Percentiles rank a stretch among this genome's conserved stretches.
These are phyloP conservation scores for Ypsolopha scabrella DNA, from an alignment of 2,888 invertebrate species.

Conservation along the genomic window DNA sequence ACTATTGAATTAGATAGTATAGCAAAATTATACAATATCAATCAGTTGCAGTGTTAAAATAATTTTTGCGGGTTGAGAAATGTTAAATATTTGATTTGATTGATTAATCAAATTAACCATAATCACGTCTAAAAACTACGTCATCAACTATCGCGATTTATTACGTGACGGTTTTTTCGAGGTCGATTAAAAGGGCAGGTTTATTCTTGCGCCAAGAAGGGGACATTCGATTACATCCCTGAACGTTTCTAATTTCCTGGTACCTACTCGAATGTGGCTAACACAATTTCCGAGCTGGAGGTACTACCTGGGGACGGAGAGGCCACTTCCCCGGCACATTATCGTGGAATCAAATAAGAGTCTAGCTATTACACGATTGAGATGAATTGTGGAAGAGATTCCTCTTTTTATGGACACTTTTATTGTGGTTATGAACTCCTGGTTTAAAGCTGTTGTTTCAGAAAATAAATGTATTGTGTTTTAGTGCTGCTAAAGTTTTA, in stretches of 20 bases:
- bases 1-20: no score
- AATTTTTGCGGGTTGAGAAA: no score
- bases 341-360: slow-evolving; percentile 58
- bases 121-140: no score
- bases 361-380: slow-evolving; percentile 45
- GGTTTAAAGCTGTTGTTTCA: not conserved
- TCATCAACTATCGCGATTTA: no score
- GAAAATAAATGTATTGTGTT: not conserved
- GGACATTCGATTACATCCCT: slow-evolving; percentile 65
- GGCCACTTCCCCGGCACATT: slow-evolving; percentile 37
- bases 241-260: slow-evolving; percentile 70
- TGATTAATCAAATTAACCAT: no score
- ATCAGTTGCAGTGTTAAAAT: no score
- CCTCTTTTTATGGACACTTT: not conserved
- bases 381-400: slow-evolving; percentile 27
- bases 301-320: slow-evolving; percentile 47
- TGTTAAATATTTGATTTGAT: no score
- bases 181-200: slow-evolving; percentile 21
- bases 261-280: slow-evolving; percentile 56
- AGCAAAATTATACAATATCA: no score
- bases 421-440: not conserved
- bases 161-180: slow-evolving; percentile 11
- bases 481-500: not conserved
- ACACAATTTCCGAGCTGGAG: slow-evolving; percentile 64
- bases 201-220: slow-evolving; percentile 32